Percentiles rank a stretch among this genome's conserved stretches.
Evolutionary conservation across 2,888 invertebrate species (phyloP).

Genomic region (Orthonychiurus folsomi): DNA sequence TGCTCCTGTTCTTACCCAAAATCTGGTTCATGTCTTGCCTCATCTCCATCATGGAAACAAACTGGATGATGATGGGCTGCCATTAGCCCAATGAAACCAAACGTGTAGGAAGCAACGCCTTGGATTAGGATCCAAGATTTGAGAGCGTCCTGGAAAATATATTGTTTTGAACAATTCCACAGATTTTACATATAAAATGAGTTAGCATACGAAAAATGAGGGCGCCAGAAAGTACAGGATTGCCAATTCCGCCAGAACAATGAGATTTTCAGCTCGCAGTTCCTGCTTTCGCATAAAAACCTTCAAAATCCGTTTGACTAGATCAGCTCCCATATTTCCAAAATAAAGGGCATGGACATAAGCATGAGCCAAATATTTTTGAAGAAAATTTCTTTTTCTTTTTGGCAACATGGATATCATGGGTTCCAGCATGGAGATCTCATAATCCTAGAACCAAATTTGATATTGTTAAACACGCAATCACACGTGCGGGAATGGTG

Average conservation of each 20-base stretch:
- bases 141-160: constrained; percentile 8
- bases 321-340: constrained; percentile 15
- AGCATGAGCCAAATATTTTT: constrained; percentile 29
- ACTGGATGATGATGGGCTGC: constrained; percentile 72
- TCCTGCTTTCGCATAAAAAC: constrained; percentile 21
- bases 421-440: constrained; percentile 29
- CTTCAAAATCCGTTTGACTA: constrained; percentile 19
- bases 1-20: constrained; percentile 37
- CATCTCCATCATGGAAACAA: constrained; percentile 41
- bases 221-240: constrained; percentile 25
- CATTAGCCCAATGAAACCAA: constrained; percentile 57
- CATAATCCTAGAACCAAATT: constrained; percentile 27
- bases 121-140: constrained; percentile 19
- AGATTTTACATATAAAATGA: background rate
- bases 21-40: constrained; percentile 37
- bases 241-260: constrained; percentile 26
- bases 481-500: background rate
- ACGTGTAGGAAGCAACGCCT: constrained; percentile 21
- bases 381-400: constrained; percentile 23
- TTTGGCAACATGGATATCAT: constrained; percentile 27
- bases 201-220: constrained; percentile 20
- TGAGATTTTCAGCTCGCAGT: constrained; percentile 28
- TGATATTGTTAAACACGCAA: background rate
- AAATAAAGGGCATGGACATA: constrained; percentile 28
- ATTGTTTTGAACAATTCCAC: background rate